phyloP scores from a whole-genome alignment of 1,140 invertebrate species.

The Camponotus vicinus region DNA sequence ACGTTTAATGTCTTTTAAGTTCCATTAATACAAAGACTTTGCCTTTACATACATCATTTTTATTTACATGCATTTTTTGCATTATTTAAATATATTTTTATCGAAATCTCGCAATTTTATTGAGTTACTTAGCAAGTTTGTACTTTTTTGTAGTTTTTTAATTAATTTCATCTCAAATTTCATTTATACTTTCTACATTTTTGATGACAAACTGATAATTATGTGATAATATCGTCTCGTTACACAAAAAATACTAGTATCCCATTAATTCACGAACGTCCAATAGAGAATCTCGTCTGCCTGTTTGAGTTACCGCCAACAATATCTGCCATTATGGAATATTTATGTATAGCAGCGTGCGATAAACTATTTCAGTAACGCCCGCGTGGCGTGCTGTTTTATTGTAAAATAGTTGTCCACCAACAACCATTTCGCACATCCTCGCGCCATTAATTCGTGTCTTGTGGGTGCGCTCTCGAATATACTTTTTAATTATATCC shows the following conservation, averaged over 20 bases:
- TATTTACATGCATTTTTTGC: background rate
- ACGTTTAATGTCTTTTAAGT: conserved; percentile 16
- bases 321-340: conserved; percentile 58
- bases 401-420: conserved; percentile 61
- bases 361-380: conserved; percentile 54
- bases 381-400: conserved; percentile 33
- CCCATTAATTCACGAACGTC: conserved; percentile 37
- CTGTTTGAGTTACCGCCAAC: conserved; percentile 54
- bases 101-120: background rate
- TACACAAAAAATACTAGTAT: conserved; percentile 21
- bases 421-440: conserved; percentile 44
- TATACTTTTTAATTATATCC: conserved; percentile 53
- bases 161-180: background rate
- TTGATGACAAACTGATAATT: conserved; percentile 22
- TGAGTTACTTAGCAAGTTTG: background rate
- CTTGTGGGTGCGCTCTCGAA: conserved; percentile 27
- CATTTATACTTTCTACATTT: background rate
- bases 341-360: conserved; percentile 46
- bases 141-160: background rate
- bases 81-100: conserved; percentile 3
- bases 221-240: conserved; percentile 22
- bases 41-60: too few species aligned
- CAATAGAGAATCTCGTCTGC: conserved; percentile 35
- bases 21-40: too few species aligned
- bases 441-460: conserved; percentile 53